Conservation (phyloP, 2,888 invertebrate genomes). For the Sesia apiformis region DNA sequence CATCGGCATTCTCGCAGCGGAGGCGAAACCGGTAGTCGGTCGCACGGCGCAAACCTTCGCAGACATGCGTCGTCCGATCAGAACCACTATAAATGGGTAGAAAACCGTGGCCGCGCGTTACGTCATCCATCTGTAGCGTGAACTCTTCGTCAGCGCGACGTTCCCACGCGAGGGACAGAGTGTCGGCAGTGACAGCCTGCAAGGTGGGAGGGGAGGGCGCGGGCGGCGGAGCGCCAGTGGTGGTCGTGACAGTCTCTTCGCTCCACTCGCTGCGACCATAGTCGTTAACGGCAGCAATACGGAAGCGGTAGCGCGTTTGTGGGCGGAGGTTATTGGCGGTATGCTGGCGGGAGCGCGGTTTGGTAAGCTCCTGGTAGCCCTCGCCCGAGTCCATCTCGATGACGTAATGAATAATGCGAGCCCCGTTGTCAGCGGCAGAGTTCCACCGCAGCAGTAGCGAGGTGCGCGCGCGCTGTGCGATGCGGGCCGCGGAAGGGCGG, state of each 20-base stretch:
- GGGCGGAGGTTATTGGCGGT: conserved; percentile 83
- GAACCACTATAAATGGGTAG: conserved; percentile 86
- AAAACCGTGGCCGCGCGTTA: conserved; percentile 82
- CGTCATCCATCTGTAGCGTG: conserved; percentile 86
- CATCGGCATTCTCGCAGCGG: conserved; percentile 87
- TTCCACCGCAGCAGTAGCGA: conserved; percentile 82
- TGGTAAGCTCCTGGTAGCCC: conserved; percentile 82
- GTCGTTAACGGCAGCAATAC: conserved; percentile 88
- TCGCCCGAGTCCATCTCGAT: conserved; percentile 86
- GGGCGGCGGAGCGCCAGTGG: conserved; percentile 85
- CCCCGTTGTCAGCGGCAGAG: conserved; percentile 85
- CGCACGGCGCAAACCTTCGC: conserved; percentile 80
- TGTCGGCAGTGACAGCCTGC: conserved; percentile 75
- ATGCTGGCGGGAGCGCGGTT: conserved; percentile 83
- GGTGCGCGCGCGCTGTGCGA: conserved; percentile 81
- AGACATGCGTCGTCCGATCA: conserved; percentile 79
- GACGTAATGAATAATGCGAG: conserved; percentile 83
- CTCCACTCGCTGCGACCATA: conserved; percentile 84
- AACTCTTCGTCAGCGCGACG: conserved; percentile 86
- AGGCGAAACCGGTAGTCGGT: conserved; percentile 88
- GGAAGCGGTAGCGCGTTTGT: conserved; percentile 87
- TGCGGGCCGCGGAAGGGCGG: conserved; percentile 80
- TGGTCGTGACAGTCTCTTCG: conserved; percentile 79
- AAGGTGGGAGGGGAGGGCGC: conserved; percentile 86
- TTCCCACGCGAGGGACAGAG: conserved; percentile 83